Percentiles rank a stretch among this genome's conserved stretches.
Evolutionary conservation across 2,797 vertebrate genomes (phyloP).

Genomic region (Morus bassanus): DNA sequence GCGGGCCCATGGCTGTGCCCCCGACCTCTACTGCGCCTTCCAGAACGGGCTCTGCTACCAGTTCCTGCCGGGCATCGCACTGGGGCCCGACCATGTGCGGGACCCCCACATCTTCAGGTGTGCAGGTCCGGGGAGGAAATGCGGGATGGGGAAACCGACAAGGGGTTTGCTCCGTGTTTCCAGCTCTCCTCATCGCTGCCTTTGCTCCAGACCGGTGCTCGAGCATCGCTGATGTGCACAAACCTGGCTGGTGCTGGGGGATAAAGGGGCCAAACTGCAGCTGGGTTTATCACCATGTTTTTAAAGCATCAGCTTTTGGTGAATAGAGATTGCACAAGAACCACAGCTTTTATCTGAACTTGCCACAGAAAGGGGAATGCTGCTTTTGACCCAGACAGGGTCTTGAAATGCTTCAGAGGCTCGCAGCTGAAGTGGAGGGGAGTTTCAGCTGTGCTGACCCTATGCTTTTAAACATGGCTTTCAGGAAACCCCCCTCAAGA

Average conservation of each 20-base stretch:
- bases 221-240: rapidly evolving
- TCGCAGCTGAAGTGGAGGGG: rapidly evolving
- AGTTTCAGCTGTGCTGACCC: not conserved
- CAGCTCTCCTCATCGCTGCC: rapidly evolving
- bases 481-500: rapidly evolving
- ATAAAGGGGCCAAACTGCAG: not conserved
- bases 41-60: conserved; percentile 97
- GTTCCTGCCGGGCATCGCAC: conserved; percentile 90
- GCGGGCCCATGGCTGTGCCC: conserved; percentile 91
- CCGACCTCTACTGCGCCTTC: conserved; percentile 94
- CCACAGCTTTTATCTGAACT: not conserved
- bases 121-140: not conserved
- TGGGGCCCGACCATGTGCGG: conserved; percentile 88
- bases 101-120: conserved; percentile 88
- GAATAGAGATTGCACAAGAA: not conserved
- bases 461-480: rapidly evolving
- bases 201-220: not conserved
- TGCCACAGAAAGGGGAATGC: rapidly evolving
- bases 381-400: not conserved
- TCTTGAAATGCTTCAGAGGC: not conserved
- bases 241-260: not conserved
- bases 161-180: not conserved
- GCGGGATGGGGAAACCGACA: rapidly evolving
- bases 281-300: rapidly evolving
- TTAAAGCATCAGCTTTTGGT: not conserved